Percentiles rank a stretch among this genome's conserved stretches.
phyloP scores from a whole-genome alignment of 2,797 vertebrate species.

The Premnoplex brunnescens region DNA sequence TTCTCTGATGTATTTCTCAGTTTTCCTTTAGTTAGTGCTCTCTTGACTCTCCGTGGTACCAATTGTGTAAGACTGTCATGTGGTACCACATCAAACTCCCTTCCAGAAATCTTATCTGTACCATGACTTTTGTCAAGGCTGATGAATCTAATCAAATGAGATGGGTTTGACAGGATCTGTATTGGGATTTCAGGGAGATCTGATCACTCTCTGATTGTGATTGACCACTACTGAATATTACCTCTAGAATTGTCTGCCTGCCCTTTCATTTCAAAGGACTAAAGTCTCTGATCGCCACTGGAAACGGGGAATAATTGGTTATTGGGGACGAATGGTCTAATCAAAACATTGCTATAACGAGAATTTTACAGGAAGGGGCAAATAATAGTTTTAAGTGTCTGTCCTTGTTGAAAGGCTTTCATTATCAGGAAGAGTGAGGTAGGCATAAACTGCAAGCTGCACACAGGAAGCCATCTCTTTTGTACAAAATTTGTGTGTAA shows the following conservation, averaged over 20 bases:
- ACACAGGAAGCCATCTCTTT: neutral
- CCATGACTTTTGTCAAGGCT: neutral
- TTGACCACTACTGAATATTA: neutral
- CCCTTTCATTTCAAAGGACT: neutral
- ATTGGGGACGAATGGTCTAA: neutral
- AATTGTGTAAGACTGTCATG: neutral
- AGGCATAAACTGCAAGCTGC: neutral
- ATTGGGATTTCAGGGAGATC: neutral
- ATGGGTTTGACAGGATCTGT: neutral
- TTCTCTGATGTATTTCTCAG: neutral
- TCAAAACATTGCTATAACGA: neutral
- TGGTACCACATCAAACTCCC: neutral
- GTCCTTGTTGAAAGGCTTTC: neutral
- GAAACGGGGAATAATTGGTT: neutral
- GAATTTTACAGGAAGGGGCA: neutral
- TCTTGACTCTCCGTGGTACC: neutral
- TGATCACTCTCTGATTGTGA: neutral
- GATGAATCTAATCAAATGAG: neutral
- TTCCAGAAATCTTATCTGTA: neutral
- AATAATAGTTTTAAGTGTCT: neutral
- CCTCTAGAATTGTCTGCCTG: neutral
- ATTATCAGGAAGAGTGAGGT: neutral
- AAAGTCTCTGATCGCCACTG: neutral
- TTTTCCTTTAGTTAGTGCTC: neutral
- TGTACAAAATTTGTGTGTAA: neutral